These are phyloP conservation scores for Theocolax elegans DNA, from an alignment of 1,140 invertebrate species.

Conservation along the genomic window DNA sequence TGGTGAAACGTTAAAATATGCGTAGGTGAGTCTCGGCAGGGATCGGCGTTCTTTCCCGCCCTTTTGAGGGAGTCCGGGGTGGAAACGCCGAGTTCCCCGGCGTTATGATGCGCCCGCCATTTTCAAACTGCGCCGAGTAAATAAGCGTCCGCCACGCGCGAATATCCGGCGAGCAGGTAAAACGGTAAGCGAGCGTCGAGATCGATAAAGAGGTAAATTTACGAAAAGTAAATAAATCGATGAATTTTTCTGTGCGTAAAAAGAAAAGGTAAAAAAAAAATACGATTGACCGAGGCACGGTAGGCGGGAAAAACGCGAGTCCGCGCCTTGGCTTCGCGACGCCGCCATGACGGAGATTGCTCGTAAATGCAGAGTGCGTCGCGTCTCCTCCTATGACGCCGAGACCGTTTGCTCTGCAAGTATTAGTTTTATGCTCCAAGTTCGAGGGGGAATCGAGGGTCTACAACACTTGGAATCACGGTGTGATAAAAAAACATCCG, in stretches of 20 bases:
- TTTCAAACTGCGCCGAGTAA: slow-evolving; percentile 31
- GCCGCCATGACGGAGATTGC: slow-evolving; percentile 34
- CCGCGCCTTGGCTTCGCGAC: slow-evolving; percentile 23
- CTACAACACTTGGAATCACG: too few species aligned
- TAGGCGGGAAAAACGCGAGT: too few species aligned
- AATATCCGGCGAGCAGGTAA: neutral
- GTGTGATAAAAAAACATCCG: too few species aligned
- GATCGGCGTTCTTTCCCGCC: slow-evolving; percentile 36
- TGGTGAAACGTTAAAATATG: too few species aligned
- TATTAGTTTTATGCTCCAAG: neutral
- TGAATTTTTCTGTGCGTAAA: too few species aligned
- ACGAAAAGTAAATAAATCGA: too few species aligned
- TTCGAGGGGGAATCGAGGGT: too few species aligned
- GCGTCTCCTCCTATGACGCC: slow-evolving; percentile 1
- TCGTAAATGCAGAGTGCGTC: neutral
- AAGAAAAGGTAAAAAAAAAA: too few species aligned
- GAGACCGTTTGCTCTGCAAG: neutral
- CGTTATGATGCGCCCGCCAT: slow-evolving; percentile 21
- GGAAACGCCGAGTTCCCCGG: neutral
- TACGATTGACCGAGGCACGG: too few species aligned
- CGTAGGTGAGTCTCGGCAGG: too few species aligned
- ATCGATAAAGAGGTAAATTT: neutral
- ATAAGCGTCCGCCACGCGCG: slow-evolving; percentile 25
- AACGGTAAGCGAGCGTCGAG: neutral
- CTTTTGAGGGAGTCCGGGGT: slow-evolving; percentile 1